phyloP scores from a whole-genome alignment of 2,888 invertebrate genomes.

The Lymantria monacha region DNA sequence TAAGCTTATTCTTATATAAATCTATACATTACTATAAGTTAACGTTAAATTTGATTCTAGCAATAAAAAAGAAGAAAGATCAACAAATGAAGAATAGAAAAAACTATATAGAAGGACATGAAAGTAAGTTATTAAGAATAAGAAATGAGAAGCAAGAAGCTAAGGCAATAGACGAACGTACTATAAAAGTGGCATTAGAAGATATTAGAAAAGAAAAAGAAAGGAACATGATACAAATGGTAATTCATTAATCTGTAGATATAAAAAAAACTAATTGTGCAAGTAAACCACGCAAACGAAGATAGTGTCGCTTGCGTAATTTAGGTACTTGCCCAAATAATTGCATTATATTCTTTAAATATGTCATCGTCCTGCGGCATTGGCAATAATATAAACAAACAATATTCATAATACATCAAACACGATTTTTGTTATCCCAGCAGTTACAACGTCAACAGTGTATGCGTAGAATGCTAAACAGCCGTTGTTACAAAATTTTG shows the following conservation, averaged over 20 bases:
- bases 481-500: too few relatives aligned
- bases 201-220: conserved; percentile 51
- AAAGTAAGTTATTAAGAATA: conserved; percentile 48
- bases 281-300: not conserved
- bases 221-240: conserved; percentile 54
- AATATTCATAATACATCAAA: too few relatives aligned
- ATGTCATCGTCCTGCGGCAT: too few relatives aligned
- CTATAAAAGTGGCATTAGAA: conserved; percentile 53
- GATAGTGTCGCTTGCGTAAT: too few relatives aligned
- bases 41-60: conserved; percentile 39
- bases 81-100: conserved; percentile 57
- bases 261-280: not conserved
- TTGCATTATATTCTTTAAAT: too few relatives aligned
- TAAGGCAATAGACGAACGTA: conserved; percentile 53
- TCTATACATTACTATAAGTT: too few relatives aligned
- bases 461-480: too few relatives aligned
- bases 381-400: too few relatives aligned
- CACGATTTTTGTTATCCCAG: too few relatives aligned
- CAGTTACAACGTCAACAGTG: too few relatives aligned
- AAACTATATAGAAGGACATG: conserved; percentile 66
- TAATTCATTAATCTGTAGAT: conserved; percentile 21
- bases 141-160: conserved; percentile 52
- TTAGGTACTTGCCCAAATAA: too few relatives aligned
- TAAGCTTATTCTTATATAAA: too few relatives aligned
- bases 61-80: conserved; percentile 61